Percentiles rank a stretch among this genome's conserved stretches.
Evolutionary conservation across 1,140 invertebrate species (phyloP).

Genomic region (Drosophila micromelanica): DNA sequence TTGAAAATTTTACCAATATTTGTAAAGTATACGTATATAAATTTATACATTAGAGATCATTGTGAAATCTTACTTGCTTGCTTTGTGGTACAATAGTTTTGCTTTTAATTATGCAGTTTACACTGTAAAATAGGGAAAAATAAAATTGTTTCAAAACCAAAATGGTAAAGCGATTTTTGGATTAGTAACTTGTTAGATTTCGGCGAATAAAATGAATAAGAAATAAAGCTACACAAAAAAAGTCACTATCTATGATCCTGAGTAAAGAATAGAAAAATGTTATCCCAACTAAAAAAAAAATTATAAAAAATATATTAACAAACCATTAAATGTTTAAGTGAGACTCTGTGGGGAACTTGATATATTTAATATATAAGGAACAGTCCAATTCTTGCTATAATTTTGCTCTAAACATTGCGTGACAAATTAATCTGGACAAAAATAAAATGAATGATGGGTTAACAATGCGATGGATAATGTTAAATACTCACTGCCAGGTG

Average conservation of each 20-base stretch:
- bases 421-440: constrained; percentile 26
- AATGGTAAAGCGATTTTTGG: constrained; percentile 14
- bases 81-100: constrained; percentile 47
- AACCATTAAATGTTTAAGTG: neutral
- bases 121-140: constrained; percentile 64
- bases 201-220: constrained; percentile 1
- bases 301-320: neutral
- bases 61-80: constrained; percentile 64
- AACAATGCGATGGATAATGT: neutral
- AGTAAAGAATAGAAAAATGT: neutral
- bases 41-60: constrained; percentile 9
- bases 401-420: neutral
- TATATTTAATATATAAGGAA: neutral
- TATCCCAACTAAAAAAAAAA: too few relatives aligned
- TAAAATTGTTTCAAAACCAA: constrained; percentile 42
- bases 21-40: neutral
- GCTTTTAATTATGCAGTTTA: constrained; percentile 43
- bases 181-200: constrained; percentile 60
- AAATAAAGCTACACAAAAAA: neutral
- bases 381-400: neutral
- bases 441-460: constrained; percentile 5
- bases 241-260: neutral
- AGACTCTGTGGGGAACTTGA: neutral
- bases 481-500: constrained; percentile 77
- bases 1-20: constrained; percentile 38